A percentile compares a stretch with the other conserved stretches of the same genome.
Evolutionary conservation across 2,797 vertebrate species (phyloP).

Genomic region (Periparus ater): DNA sequence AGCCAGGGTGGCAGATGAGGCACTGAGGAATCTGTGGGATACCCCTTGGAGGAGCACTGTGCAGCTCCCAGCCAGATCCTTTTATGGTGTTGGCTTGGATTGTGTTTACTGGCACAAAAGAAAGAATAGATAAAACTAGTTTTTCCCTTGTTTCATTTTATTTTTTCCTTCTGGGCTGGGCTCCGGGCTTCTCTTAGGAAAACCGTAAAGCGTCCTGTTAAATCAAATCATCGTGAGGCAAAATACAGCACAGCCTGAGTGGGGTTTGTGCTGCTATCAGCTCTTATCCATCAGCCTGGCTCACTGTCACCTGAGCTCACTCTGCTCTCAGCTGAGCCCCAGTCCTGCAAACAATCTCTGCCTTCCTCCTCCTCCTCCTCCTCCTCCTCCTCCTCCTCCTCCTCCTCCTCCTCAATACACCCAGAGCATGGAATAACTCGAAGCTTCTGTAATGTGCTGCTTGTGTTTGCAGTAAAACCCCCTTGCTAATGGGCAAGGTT

Average conservation of each 20-base stretch:
- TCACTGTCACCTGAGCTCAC: slow-evolving; percentile 13
- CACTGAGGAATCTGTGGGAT: neutral
- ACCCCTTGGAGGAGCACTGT: neutral
- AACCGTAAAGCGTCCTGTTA: neutral
- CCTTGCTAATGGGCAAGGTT: neutral
- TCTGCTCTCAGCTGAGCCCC: neutral
- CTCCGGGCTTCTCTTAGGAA: neutral
- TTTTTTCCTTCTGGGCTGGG: neutral
- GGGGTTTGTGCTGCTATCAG: neutral
- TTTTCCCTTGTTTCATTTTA: neutral
- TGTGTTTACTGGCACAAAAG: neutral
- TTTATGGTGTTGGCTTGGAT: neutral
- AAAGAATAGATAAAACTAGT: neutral
- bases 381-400: neutral
- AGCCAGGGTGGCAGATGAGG: neutral
- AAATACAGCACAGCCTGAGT: neutral
- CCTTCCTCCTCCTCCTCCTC: neutral
- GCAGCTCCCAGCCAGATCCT: neutral
- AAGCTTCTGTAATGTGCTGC: neutral
- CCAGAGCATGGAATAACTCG: neutral
- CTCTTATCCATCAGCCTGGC: neutral
- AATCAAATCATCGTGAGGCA: slow-evolving; percentile 10
- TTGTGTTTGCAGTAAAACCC: slow-evolving; percentile 11
- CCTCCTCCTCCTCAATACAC: neutral
- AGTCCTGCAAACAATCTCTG: neutral